Conservation (phyloP, 2,888 invertebrate species). For the Ashinkailepas kermadecensis region DNA sequence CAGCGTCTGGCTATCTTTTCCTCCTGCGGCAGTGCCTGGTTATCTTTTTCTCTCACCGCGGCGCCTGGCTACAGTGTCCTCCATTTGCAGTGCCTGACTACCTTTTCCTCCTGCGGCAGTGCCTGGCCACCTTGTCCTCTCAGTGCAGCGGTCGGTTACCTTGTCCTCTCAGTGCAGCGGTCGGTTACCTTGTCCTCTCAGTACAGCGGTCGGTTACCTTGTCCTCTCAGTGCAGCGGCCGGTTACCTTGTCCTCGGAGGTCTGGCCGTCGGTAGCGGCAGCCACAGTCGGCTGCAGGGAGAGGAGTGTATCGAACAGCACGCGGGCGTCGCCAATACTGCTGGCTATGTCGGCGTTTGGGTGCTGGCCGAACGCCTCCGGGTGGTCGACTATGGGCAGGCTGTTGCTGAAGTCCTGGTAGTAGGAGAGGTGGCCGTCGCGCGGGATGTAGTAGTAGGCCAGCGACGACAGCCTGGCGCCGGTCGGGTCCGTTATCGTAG, state of each 20-base stretch:
- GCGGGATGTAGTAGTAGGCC: conserved; percentile 70
- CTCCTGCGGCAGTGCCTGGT: too few species aligned
- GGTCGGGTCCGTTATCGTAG: neutral
- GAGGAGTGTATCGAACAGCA: conserved; percentile 68
- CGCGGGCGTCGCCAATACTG: conserved; percentile 67
- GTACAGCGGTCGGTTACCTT: too few species aligned
- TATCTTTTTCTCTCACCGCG: too few species aligned
- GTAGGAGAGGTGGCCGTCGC: conserved; percentile 69
- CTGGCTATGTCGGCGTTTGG: conserved; percentile 83
- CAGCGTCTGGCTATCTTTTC: too few species aligned
- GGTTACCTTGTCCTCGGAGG: conserved; percentile 60
- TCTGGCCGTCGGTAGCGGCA: conserved; percentile 50
- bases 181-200: too few species aligned
- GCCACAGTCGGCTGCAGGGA: conserved; percentile 63
- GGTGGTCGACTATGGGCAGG: conserved; percentile 68
- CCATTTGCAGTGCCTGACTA: too few species aligned
- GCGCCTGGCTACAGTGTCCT: too few species aligned
- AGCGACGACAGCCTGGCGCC: conserved; percentile 59
- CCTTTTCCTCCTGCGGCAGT: too few species aligned
- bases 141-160: too few species aligned
- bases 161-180: too few species aligned
- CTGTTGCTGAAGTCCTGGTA: conserved; percentile 72
- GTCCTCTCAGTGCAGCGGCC: conserved; percentile 46
- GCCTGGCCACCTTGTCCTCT: too few species aligned
- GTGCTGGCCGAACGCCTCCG: conserved; percentile 84